These are phyloP conservation scores for Rhorus exstirpatorius DNA, from an alignment of 2,888 invertebrate species.

Conservation along the genomic window DNA sequence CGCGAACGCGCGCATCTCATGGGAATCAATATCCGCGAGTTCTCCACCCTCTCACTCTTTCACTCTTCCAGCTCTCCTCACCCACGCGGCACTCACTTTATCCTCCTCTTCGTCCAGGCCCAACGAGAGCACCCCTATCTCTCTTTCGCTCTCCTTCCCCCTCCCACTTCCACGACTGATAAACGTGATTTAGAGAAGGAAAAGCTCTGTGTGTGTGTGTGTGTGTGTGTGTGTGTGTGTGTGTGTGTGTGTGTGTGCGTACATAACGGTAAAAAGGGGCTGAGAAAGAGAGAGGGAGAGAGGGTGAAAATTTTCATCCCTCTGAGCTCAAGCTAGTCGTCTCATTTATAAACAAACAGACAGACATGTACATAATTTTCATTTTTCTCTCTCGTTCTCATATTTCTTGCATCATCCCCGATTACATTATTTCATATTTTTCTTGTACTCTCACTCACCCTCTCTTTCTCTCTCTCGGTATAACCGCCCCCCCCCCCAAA, in stretches of 20 bases:
- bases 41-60: slow-evolving; percentile 77
- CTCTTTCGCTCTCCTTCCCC: slow-evolving; percentile 63
- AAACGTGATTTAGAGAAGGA: slow-evolving; percentile 84
- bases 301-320: slow-evolving; percentile 51
- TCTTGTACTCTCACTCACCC: slow-evolving; percentile 56
- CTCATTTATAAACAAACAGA: no score
- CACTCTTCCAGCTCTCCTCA: slow-evolving; percentile 72
- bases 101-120: slow-evolving; percentile 74
- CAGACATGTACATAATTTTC: no score
- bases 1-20: slow-evolving; percentile 84
- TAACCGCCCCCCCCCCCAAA: slow-evolving; percentile 31
- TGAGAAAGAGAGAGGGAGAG: slow-evolving; percentile 55
- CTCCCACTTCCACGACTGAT: slow-evolving; percentile 76
- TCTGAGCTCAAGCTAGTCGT: slow-evolving; percentile 61
- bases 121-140: slow-evolving; percentile 62
- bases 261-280: slow-evolving; percentile 4
- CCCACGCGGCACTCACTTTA: slow-evolving; percentile 78
- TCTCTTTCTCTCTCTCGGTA: slow-evolving; percentile 54
- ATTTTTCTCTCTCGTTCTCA: slow-evolving; percentile 33
- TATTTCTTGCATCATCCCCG: no score
- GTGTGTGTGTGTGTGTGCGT: slow-evolving; percentile 25
- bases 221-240: slow-evolving; percentile 26
- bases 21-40: slow-evolving; percentile 86
- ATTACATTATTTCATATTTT: no score
- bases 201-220: slow-evolving; percentile 52